Conservation (phyloP, 2,888 invertebrate genomes). For the Macrosoma leucophasiata region DNA sequence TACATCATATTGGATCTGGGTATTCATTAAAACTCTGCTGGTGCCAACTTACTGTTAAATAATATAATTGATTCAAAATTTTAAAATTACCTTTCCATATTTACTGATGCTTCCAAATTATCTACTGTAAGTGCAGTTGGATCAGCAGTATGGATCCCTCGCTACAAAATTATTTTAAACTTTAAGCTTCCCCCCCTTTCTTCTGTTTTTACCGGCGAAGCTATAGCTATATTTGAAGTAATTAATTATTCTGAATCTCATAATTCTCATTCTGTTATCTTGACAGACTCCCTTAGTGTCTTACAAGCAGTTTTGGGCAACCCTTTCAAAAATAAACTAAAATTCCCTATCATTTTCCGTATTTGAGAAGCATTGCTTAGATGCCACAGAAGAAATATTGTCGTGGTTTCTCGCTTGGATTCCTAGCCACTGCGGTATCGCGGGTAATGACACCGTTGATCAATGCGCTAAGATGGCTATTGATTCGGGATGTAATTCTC, state of each 20-base stretch:
- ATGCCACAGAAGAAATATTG: no score
- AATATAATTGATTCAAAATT: no score
- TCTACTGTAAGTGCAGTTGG: not conserved
- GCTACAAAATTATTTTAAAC: conserved; percentile 3
- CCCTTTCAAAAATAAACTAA: no score
- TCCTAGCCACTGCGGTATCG: no score
- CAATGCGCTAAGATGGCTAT: no score
- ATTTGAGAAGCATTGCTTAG: no score
- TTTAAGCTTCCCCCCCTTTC: conserved; percentile 4
- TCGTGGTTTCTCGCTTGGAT: no score
- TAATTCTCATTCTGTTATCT: conserved; percentile 4
- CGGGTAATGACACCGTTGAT: no score
- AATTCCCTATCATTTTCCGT: no score
- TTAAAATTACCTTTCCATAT: conserved; percentile 3
- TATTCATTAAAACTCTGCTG: not conserved
- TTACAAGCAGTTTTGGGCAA: conserved; percentile 6
- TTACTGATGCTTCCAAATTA: conserved; percentile 10
- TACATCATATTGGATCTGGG: not conserved
- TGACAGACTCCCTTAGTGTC: conserved; percentile 10
- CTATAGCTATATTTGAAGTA: conserved; percentile 7
- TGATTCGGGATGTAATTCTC: no score
- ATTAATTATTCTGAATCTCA: conserved; percentile 7
- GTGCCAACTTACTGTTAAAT: no score
- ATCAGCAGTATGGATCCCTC: no score
- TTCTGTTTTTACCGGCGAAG: conserved; percentile 11